A percentile compares a stretch with the other conserved stretches of the same genome.
Evolutionary conservation across 2,113 vertebrate genomes (phyloP).

Genomic region (Trinectes maculatus): DNA sequence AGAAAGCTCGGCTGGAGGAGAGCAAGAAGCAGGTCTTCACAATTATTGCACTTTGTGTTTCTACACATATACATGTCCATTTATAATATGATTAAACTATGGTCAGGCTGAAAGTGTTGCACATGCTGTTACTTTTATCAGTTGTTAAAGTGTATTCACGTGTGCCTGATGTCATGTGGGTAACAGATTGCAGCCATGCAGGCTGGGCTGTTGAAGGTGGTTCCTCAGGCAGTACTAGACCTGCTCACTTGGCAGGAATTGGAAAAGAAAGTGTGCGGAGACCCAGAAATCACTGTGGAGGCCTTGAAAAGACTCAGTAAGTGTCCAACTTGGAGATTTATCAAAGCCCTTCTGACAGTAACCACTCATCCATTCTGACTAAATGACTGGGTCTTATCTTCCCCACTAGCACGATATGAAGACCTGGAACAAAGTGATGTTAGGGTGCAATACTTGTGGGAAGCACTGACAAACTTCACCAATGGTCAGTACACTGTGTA

Average conservation of each 20-base stretch:
- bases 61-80: no score
- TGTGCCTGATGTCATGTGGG: conserved; percentile 13
- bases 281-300: conserved; percentile 96
- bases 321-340: conserved; percentile 41
- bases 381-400: no score
- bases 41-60: background rate
- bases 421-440: conserved; percentile 91
- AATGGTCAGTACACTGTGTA: conserved; percentile 84
- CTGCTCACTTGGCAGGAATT: conserved; percentile 97
- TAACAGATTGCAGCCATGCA: conserved; percentile 92
- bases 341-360: background rate
- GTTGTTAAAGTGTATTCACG: background rate
- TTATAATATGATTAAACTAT: background rate
- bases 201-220: conserved; percentile 93
- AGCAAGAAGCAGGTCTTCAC: conserved; percentile 90
- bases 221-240: conserved; percentile 96
- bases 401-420: conserved; percentile 89
- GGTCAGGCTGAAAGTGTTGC: no score
- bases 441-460: conserved; percentile 95
- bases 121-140: no score
- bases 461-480: conserved; percentile 96
- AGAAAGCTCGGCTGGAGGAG: conserved; percentile 91
- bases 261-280: conserved; percentile 97
- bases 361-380: no score
- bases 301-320: conserved; percentile 91